These are phyloP conservation scores for Pollenia labialis DNA, from an alignment of 2,888 invertebrate genomes.

Conservation along the genomic window DNA sequence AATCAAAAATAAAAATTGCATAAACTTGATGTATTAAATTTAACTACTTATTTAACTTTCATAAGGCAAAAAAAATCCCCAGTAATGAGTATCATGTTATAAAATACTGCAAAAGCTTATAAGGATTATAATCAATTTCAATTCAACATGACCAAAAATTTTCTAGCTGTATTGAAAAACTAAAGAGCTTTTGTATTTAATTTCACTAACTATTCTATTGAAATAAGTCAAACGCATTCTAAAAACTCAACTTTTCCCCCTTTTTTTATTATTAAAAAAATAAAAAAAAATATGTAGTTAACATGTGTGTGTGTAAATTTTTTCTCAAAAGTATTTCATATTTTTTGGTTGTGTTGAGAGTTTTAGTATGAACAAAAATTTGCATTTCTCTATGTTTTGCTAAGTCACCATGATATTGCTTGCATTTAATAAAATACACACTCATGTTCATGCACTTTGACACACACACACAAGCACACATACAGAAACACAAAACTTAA, in stretches of 20 bases:
- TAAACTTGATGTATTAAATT: no score
- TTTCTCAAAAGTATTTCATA: conserved; percentile 23
- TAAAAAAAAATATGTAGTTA: background rate
- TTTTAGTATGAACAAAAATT: conserved; percentile 52
- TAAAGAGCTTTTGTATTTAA: background rate
- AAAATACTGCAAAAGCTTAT: no score
- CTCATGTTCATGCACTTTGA: background rate
- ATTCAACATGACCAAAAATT: background rate
- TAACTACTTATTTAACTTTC: no score
- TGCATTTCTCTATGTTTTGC: conserved; percentile 50
- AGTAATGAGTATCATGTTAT: no score
- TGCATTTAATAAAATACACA: conserved; percentile 41
- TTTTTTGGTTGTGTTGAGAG: conserved; percentile 31
- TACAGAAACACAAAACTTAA: conserved; percentile 30
- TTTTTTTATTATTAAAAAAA: background rate
- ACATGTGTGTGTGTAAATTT: background rate
- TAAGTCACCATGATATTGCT: conserved; percentile 58
- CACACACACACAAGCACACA: conserved; percentile 6
- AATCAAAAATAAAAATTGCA: background rate
- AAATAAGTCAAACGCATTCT: conserved; percentile 42
- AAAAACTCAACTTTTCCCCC: background rate
- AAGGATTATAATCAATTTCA: no score
- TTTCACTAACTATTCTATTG: background rate
- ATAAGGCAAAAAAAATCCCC: no score
- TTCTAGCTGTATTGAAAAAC: conserved; percentile 2